phyloP scores from a whole-genome alignment of 2,797 vertebrate species.

The Muscicapa striata region DNA sequence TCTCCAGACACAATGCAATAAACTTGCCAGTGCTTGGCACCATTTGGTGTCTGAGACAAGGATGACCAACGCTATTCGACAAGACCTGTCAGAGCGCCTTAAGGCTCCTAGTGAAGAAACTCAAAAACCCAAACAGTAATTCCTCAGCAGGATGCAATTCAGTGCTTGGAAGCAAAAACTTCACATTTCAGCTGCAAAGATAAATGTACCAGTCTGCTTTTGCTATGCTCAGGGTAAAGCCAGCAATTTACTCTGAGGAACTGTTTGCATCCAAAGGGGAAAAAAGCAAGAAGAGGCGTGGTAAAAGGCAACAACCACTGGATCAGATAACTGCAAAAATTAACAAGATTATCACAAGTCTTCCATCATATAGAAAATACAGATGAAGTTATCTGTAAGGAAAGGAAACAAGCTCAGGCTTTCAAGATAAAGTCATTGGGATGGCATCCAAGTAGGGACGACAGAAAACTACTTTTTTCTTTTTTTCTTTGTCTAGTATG shows the following conservation, averaged over 20 bases:
- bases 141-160: neutral
- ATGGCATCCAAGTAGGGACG: neutral
- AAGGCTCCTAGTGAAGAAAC: neutral
- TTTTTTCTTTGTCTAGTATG: neutral
- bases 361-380: neutral
- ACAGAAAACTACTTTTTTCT: neutral
- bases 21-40: conserved; percentile 43
- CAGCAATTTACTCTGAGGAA: neutral
- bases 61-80: neutral
- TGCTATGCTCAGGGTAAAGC: neutral
- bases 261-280: neutral
- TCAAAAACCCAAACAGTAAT: neutral
- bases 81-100: conserved; percentile 30
- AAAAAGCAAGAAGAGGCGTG: neutral
- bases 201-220: neutral
- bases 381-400: neutral
- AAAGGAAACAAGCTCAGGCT: conserved; percentile 5
- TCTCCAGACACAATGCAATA: conserved; percentile 25
- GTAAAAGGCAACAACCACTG: neutral
- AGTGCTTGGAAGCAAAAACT: neutral
- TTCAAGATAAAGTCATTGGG: neutral
- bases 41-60: neutral
- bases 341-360: neutral
- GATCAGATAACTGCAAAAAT: neutral
- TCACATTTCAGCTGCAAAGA: neutral